These are phyloP conservation scores for Hapalemur alaotrensis DNA, from an alignment of 2,797 vertebrate species.

Conservation along the genomic window DNA sequence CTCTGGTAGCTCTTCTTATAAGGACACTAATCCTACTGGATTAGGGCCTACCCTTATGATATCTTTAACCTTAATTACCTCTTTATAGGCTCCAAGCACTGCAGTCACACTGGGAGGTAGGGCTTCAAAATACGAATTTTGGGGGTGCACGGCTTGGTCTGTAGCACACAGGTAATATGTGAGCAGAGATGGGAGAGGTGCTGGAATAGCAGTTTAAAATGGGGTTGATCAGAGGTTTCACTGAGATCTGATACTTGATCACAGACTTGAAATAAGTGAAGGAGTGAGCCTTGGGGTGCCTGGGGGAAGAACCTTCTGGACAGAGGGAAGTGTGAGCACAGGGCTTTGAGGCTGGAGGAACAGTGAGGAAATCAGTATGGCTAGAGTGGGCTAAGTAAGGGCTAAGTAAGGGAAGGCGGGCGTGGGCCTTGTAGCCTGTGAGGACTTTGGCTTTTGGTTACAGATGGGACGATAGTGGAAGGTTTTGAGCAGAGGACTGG, in stretches of 20 bases:
- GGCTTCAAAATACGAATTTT: neutral
- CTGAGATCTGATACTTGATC: neutral
- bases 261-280: neutral
- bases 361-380: neutral
- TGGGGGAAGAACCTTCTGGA: neutral
- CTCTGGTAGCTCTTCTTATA: neutral
- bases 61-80: neutral
- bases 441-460: neutral
- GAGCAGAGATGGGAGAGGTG: neutral
- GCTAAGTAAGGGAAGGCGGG: no score
- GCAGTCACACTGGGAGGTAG: neutral
- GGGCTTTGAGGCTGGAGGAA: neutral
- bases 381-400: neutral
- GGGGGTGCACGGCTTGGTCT: neutral
- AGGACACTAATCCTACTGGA: neutral
- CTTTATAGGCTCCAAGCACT: neutral
- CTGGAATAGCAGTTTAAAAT: neutral
- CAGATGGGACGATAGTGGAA: neutral
- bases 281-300: neutral
- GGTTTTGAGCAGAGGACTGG: neutral
- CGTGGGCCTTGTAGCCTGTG: neutral
- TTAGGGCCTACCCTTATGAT: neutral
- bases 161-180: neutral
- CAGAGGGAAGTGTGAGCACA: neutral
- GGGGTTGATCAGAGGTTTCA: neutral